Evolutionary conservation across 2,113 vertebrate species (phyloP).

Genomic region (Scalopus aquaticus): DNA sequence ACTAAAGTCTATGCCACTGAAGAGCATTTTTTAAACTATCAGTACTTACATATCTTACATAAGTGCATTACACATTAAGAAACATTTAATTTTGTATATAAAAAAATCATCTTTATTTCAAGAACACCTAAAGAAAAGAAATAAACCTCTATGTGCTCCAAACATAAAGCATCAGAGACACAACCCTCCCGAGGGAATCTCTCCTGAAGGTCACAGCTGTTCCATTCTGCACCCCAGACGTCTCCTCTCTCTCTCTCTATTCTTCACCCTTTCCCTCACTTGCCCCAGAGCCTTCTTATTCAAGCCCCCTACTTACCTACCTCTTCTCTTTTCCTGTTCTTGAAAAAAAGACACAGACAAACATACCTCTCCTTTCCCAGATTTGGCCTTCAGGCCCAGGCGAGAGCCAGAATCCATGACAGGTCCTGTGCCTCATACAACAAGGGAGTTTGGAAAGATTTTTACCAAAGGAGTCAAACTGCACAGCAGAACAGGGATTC

Average conservation of each 20-base stretch:
- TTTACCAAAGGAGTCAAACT: background rate
- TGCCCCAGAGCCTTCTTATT: background rate
- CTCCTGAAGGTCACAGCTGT: no score
- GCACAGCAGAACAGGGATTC: background rate
- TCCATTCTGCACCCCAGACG: background rate
- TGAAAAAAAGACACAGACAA: background rate
- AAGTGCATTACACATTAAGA: background rate
- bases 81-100: background rate
- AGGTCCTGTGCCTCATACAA: background rate
- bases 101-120: background rate
- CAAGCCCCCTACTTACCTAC: background rate
- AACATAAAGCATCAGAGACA: background rate
- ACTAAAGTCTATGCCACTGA: conserved; percentile 1
- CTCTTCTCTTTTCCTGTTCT: background rate
- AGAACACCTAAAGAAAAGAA: background rate
- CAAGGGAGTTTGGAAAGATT: background rate
- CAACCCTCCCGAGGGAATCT: background rate
- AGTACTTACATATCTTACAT: background rate
- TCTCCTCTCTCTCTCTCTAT: background rate
- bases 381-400: background rate
- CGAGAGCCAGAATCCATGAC: background rate
- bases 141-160: background rate
- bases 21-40: background rate
- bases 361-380: background rate
- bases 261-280: background rate